Percentiles rank a stretch among this genome's conserved stretches.
Evolutionary conservation across 2,888 invertebrate genomes (phyloP).

Genomic region (Tetramorium bicarinatum): DNA sequence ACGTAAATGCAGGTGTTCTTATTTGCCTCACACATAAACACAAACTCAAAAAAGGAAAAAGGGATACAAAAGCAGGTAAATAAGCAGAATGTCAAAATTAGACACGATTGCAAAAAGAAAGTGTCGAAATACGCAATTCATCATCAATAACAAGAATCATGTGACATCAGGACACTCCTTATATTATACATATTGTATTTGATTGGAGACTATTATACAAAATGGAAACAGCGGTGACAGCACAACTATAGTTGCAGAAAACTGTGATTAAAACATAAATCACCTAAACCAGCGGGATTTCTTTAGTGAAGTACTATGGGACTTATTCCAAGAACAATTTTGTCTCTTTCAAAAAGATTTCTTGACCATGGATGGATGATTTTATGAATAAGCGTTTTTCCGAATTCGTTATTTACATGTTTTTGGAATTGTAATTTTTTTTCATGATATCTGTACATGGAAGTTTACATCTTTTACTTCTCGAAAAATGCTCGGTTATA

Average conservation of each 20-base stretch:
- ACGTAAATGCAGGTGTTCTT: background rate
- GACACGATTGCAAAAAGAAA: too few relatives aligned
- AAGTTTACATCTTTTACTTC: background rate
- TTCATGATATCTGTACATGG: background rate
- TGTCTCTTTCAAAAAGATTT: slow-evolving; percentile 65
- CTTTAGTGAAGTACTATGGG: background rate
- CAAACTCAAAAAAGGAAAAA: background rate
- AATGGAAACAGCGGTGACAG: too few relatives aligned
- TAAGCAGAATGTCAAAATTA: too few relatives aligned
- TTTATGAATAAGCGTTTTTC: slow-evolving; percentile 10
- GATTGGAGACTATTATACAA: background rate
- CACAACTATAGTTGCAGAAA: background rate
- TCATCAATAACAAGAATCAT: too few relatives aligned
- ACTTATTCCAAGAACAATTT: slow-evolving; percentile 53
- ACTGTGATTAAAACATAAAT: slow-evolving; percentile 78
- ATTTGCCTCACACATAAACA: background rate
- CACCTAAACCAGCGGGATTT: slow-evolving; percentile 65
- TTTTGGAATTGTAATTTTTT: slow-evolving; percentile 13
- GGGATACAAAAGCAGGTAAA: background rate
- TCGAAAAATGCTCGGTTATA: background rate
- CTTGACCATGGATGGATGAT: slow-evolving; percentile 32
- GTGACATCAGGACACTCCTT: too few relatives aligned
- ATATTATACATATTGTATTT: background rate
- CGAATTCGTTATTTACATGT: slow-evolving; percentile 16
- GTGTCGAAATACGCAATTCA: too few relatives aligned